These are phyloP conservation scores for Daphoenositta chrysoptera DNA, from an alignment of 2,113 vertebrate species.

Conservation along the genomic window DNA sequence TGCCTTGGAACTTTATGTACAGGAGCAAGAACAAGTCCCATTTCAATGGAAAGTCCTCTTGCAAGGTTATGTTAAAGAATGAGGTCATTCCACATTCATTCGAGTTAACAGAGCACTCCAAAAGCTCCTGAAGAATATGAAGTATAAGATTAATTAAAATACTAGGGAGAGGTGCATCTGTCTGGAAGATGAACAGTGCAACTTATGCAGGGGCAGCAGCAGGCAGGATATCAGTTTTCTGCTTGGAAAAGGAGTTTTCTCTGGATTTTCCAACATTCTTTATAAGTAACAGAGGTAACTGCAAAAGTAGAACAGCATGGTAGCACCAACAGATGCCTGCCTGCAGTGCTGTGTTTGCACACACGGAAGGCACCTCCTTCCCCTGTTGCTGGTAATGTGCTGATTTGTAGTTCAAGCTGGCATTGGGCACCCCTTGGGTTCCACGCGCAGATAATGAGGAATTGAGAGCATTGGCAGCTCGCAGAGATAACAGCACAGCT, in stretches of 20 bases:
- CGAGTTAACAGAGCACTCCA: not conserved
- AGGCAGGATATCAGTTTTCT: not conserved
- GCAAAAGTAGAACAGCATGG: not conserved
- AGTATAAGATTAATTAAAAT: constrained; percentile 1
- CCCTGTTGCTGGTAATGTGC: not conserved
- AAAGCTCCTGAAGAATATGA: not conserved
- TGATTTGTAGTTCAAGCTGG: not conserved
- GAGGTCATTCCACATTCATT: constrained; percentile 14
- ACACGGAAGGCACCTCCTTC: not conserved
- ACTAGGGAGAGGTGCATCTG: not conserved
- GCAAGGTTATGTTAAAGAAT: constrained; percentile 35
- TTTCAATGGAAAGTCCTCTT: not conserved
- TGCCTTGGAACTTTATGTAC: constrained; percentile 14
- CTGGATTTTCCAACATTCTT: not conserved
- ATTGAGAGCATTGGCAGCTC: not conserved
- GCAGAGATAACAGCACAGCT: not conserved
- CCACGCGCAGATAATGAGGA: not conserved
- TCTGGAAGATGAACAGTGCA: not conserved
- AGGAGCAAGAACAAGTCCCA: not conserved
- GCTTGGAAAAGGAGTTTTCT: not conserved
- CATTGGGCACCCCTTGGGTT: not conserved
- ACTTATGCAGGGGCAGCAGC: not conserved
- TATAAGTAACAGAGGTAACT: not conserved
- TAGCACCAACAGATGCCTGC: not conserved
- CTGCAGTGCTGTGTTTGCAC: not conserved